These are phyloP conservation scores for Coilia nasus DNA, from an alignment of 2,797 vertebrate species.

Conservation along the genomic window DNA sequence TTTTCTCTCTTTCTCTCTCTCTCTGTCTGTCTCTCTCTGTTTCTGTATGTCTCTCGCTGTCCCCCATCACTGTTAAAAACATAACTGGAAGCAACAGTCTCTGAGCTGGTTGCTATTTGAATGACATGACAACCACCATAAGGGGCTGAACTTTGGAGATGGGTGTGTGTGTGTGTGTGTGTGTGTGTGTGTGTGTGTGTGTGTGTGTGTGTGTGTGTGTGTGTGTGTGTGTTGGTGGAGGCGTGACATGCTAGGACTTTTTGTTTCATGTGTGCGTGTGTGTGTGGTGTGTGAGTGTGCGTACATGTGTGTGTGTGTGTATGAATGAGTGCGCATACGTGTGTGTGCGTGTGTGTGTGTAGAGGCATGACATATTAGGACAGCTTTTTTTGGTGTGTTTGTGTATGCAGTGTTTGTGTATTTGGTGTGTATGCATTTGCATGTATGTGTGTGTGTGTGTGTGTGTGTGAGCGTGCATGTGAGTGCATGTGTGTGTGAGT, in stretches of 20 bases:
- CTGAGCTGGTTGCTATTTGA: slow-evolving; percentile 76
- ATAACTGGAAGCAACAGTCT: slow-evolving; percentile 71
- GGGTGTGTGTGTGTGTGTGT: slow-evolving; percentile 57
- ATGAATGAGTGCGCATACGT: not conserved
- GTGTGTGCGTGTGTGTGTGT: not conserved
- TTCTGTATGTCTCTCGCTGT: not conserved
- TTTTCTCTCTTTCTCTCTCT: not conserved
- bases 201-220: not conserved
- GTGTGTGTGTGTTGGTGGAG: slow-evolving; percentile 18
- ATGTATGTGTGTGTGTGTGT: slow-evolving; percentile 16
- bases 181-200: not conserved
- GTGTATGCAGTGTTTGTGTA: not conserved
- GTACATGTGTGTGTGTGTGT: not conserved
- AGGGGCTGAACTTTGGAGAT: slow-evolving; percentile 71
- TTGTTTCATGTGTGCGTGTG: not conserved
- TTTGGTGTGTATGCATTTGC: not conserved
- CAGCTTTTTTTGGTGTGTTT: not conserved
- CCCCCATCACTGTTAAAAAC: slow-evolving; percentile 45
- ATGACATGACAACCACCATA: slow-evolving; percentile 78
- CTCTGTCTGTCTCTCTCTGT: not conserved
- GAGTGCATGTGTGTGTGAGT: not conserved
- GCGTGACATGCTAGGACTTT: slow-evolving; percentile 32
- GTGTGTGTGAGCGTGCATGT: not conserved
- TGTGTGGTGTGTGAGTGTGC: not conserved
- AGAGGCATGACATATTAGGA: slow-evolving; percentile 37